Evolutionary conservation across 2,888 invertebrate species (phyloP).

Genomic region (Erannis defoliaria): DNA sequence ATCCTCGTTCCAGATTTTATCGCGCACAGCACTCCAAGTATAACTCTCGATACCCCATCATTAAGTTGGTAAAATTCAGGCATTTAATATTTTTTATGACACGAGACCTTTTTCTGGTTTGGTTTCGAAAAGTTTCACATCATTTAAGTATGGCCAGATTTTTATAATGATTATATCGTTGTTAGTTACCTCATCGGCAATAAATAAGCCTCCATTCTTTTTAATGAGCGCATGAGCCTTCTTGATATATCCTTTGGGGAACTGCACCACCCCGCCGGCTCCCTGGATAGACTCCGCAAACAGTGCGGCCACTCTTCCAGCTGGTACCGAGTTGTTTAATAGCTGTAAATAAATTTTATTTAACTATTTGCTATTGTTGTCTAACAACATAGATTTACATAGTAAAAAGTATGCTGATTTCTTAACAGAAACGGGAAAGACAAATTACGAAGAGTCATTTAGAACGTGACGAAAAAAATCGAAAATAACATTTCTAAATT

Average conservation of each 20-base stretch:
- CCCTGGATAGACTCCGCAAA: conserved; percentile 99
- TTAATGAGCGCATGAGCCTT: conserved; percentile 92
- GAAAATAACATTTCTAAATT: too few species aligned
- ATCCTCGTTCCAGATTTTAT: too few species aligned
- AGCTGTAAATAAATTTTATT: conserved; percentile 74
- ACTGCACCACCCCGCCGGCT: conserved; percentile 97
- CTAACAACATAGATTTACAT: not conserved
- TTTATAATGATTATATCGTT: not conserved
- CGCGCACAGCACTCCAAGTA: too few species aligned
- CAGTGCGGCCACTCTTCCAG: conserved; percentile 93
- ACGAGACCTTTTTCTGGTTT: too few species aligned
- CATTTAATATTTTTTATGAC: too few species aligned
- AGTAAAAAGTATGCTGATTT: too few species aligned
- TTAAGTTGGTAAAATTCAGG: too few species aligned
- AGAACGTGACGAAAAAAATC: too few species aligned
- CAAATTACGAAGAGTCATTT: too few species aligned
- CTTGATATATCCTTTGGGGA: conserved; percentile 94
- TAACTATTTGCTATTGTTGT: not conserved
- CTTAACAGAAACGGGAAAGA: too few species aligned
- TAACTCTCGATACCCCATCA: too few species aligned
- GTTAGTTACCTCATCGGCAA: conserved; percentile 93
- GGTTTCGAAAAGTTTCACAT: too few species aligned
- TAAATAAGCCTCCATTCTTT: conserved; percentile 94
- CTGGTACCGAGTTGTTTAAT: conserved; percentile 92
- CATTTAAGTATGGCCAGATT: not conserved